Evolutionary conservation across 2,888 invertebrate genomes (phyloP), one percentile per base, ranked within the genome.

Genomic region (Plebejus anna): DNA sequence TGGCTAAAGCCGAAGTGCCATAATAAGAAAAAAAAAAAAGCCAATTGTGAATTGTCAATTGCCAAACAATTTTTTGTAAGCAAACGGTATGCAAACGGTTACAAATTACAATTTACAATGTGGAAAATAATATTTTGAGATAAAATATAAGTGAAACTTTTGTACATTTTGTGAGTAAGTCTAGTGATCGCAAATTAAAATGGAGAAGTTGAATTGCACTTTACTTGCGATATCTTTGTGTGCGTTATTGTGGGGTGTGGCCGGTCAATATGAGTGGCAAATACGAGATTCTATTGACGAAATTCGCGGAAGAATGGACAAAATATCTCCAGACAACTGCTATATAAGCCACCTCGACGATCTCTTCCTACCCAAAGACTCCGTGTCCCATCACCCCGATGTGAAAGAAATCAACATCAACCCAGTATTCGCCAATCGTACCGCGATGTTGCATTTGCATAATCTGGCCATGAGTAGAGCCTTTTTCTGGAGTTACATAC

Each of bases 401-500:
- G 97, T 98, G 79, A 98, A 98, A 89, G 98, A 98, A 85, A 96
- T 98, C 79, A 98, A 98, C 84, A 97, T 98, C 76, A 98, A 99
- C 93, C 97, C 98, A 11, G 96, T 99, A 75, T 98, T 98, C 84
- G 98, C 98, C 0, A 99, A 99, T 91, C 95, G 99, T 83, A 99
- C 99, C 0, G 97, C 97, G 38, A 90, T 99, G 82, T 92, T 99
- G 77, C 98, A 99, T 92, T 92, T 99, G 78, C 99, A 99, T 88
- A 99, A 99, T 88, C 97, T 99, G 96, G 99, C 99, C n/a, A 94
- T 99, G 87, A 98, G 97, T 87, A 94, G 99, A 82, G 98, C 98
- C 0, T 99, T 98, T 89, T 99, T 98, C 89, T 99, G 98, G 97
- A 98, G 98, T 88, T 98, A 98, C 82, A 97, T 98, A 78, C 95